Conservation (phyloP, 2,797 vertebrate genomes). For the Clamator glandarius region DNA sequence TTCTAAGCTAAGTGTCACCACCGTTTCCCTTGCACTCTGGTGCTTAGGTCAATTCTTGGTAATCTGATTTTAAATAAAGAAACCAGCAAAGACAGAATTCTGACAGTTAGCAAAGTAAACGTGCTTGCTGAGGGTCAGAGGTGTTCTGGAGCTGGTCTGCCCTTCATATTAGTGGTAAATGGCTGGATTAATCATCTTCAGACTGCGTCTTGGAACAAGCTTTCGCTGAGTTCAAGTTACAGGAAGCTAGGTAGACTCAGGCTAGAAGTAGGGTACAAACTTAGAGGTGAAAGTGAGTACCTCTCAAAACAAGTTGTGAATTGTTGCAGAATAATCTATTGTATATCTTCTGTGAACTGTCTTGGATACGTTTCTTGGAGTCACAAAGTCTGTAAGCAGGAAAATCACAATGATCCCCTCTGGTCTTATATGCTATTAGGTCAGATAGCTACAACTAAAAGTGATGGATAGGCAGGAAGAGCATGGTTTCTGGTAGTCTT, state of each 20-base stretch:
- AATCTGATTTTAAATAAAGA: background rate
- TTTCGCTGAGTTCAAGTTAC: background rate
- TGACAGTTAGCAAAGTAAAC: background rate
- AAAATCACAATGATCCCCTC: background rate
- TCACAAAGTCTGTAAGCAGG: background rate
- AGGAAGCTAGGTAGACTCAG: background rate
- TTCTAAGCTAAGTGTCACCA: background rate
- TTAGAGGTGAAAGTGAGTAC: background rate
- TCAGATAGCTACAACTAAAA: background rate
- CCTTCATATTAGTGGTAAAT: background rate
- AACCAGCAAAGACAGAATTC: background rate
- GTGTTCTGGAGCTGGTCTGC: background rate
- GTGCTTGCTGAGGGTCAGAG: background rate
- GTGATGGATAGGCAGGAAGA: background rate
- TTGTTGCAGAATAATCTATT: background rate
- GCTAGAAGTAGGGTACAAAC: background rate
- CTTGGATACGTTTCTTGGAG: background rate
- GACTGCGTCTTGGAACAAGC: background rate
- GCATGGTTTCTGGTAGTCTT: conserved; percentile 23
- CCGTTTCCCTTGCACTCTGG: background rate
- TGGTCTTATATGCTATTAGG: background rate
- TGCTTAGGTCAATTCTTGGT: background rate
- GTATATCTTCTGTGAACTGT: background rate
- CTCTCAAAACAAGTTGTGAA: background rate
- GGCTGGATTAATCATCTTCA: background rate